Conservation (phyloP, 1,140 invertebrate species). For the Elysia chlorotica region DNA sequence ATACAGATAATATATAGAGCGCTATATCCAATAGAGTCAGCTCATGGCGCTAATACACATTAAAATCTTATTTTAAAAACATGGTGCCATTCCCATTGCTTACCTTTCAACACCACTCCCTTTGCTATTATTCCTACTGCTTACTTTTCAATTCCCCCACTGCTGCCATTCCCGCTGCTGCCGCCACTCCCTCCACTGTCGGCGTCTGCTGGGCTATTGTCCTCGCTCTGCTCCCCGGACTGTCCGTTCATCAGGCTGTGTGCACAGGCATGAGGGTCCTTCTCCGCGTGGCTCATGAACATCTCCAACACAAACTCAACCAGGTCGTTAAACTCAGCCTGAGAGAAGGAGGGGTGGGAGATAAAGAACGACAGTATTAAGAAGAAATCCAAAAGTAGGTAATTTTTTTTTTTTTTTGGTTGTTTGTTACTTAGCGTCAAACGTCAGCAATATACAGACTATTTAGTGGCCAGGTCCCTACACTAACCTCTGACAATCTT, state of each 20-base stretch:
- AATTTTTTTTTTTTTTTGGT: not conserved
- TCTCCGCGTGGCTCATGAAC: constrained; percentile 38
- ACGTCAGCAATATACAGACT: not conserved
- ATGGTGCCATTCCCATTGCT: too few relatives aligned
- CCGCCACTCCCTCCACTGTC: not conserved
- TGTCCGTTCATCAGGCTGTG: constrained; percentile 32
- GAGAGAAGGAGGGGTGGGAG: not conserved
- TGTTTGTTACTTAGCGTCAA: too few relatives aligned
- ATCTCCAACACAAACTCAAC: constrained; percentile 47
- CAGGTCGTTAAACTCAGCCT: constrained; percentile 51
- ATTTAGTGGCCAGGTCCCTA: not conserved
- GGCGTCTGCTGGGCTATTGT: not conserved
- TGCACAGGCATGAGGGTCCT: constrained; percentile 39
- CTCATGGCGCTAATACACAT: not conserved
- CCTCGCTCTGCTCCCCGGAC: not conserved
- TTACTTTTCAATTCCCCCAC: too few relatives aligned
- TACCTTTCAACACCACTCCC: constrained; percentile 13
- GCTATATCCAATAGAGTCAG: not conserved
- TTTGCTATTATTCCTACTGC: too few relatives aligned
- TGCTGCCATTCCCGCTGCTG: not conserved
- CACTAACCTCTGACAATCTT: not conserved
- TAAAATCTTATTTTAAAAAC: too few relatives aligned
- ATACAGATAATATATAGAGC: not conserved
- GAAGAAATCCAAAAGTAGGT: not conserved
- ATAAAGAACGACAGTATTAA: not conserved